Conservation (phyloP, 2,888 invertebrate species). For the Agrotis clavis region DNA sequence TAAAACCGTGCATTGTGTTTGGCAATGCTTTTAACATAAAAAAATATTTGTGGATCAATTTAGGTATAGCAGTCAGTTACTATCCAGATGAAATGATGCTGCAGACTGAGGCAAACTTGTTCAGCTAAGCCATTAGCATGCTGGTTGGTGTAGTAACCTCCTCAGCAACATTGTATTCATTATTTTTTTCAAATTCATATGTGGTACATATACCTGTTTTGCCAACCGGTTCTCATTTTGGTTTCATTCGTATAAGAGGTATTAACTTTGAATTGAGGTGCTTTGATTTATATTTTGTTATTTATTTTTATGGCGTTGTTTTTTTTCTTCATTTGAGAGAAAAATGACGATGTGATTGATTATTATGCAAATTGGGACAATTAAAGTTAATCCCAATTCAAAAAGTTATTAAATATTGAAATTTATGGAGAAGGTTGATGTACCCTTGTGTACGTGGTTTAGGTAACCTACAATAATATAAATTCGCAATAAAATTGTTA, state of each 20-base stretch:
- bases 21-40: conserved; percentile 9
- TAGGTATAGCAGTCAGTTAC: conserved; percentile 2
- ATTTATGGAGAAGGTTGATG: neutral
- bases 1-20: conserved; percentile 14
- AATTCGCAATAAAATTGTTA: conserved; percentile 42
- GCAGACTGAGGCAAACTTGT: conserved; percentile 14
- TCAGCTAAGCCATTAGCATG: conserved; percentile 9
- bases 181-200: conserved; percentile 38
- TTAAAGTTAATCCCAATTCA: neutral
- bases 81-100: conserved; percentile 7
- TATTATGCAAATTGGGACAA: conserved; percentile 3
- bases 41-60: neutral
- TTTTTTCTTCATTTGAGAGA: conserved; percentile 2
- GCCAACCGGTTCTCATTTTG: conserved; percentile 38
- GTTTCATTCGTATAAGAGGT: conserved; percentile 6
- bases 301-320: conserved; percentile 6
- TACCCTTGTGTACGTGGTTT: conserved; percentile 3
- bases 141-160: conserved; percentile 3
- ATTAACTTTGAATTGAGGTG: conserved; percentile 16
- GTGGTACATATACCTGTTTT: conserved; percentile 32
- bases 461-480: conserved; percentile 15
- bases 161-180: conserved; percentile 27
- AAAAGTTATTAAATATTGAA: neutral
- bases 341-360: neutral
- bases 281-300: conserved; percentile 27